Evolutionary conservation across 2,888 invertebrate genomes (phyloP).

Genomic region (Taphrorychus bicolor): DNA sequence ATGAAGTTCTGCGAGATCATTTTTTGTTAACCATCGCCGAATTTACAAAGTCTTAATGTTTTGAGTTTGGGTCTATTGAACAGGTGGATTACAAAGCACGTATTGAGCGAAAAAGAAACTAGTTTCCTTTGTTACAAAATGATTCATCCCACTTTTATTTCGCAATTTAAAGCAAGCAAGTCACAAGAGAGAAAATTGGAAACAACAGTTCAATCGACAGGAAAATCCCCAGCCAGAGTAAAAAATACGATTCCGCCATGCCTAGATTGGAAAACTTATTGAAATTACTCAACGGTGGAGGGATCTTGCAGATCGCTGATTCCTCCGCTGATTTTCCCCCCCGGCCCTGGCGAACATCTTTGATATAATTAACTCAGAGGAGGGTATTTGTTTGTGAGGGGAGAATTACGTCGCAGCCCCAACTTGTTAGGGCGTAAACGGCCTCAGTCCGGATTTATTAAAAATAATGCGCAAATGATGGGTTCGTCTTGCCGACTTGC

Average conservation of each 20-base stretch:
- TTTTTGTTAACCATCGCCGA: too few species aligned
- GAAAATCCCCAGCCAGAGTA: constrained; percentile 32
- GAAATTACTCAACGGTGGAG: constrained; percentile 33
- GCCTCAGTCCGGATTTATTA: constrained; percentile 18
- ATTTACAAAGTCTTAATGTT: too few species aligned
- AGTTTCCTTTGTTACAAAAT: too few species aligned
- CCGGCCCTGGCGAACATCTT: constrained; percentile 35
- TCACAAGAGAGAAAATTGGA: background rate
- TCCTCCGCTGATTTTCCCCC: constrained; percentile 28
- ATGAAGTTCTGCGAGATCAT: background rate
- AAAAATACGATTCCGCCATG: constrained; percentile 30
- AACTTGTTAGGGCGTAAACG: constrained; percentile 27
- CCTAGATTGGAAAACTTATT: constrained; percentile 42
- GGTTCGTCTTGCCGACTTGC: background rate
- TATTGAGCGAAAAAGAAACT: too few species aligned
- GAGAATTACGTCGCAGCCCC: constrained; percentile 11
- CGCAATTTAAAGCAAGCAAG: background rate
- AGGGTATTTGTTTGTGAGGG: constrained; percentile 40
- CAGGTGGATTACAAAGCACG: too few species aligned
- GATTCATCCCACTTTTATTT: background rate
- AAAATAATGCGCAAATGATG: constrained; percentile 13
- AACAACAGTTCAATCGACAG: constrained; percentile 37
- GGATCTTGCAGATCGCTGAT: constrained; percentile 31
- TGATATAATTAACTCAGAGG: constrained; percentile 38
- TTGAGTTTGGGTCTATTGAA: too few species aligned